Evolutionary conservation across 30 jellyfish, hydroid and myxozoan genomes (phyloP).

Genomic region (Nemopilema nomurai): DNA sequence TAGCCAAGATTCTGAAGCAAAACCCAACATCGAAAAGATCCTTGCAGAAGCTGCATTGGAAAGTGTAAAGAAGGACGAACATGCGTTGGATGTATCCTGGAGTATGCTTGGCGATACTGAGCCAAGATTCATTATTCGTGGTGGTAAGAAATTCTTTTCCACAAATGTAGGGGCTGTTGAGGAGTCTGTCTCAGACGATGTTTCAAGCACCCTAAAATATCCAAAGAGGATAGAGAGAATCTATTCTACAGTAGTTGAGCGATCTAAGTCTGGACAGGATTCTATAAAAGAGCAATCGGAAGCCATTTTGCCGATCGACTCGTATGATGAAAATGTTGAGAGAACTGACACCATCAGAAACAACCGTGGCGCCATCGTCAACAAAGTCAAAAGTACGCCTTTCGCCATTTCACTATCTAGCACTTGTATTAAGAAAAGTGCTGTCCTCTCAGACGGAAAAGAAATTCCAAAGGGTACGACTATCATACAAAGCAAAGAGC

Average conservation of each 20-base stretch:
- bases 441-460: constrained; percentile 58
- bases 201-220: neutral
- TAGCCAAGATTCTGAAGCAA: constrained; percentile 3
- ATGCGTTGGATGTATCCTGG: constrained; percentile 25
- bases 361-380: constrained; percentile 32
- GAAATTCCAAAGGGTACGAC: constrained; percentile 46
- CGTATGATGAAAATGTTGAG: constrained; percentile 46
- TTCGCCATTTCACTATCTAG: constrained; percentile 35
- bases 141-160: constrained; percentile 17
- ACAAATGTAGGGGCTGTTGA: neutral
- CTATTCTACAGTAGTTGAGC: constrained; percentile 34
- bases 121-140: constrained; percentile 48
- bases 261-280: constrained; percentile 76
- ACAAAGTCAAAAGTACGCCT: constrained; percentile 46
- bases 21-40: neutral
- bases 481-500: constrained; percentile 9
- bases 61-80: neutral
- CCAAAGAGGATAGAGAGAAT: constrained; percentile 71
- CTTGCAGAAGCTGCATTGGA: neutral
- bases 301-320: constrained; percentile 66
- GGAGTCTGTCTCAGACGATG: neutral
- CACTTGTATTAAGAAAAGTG: constrained; percentile 41
- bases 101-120: constrained; percentile 3
- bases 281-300: constrained; percentile 70
- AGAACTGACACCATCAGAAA: constrained; percentile 35